Conservation (phyloP, 2,797 vertebrate genomes). For the Sciurus carolinensis region DNA sequence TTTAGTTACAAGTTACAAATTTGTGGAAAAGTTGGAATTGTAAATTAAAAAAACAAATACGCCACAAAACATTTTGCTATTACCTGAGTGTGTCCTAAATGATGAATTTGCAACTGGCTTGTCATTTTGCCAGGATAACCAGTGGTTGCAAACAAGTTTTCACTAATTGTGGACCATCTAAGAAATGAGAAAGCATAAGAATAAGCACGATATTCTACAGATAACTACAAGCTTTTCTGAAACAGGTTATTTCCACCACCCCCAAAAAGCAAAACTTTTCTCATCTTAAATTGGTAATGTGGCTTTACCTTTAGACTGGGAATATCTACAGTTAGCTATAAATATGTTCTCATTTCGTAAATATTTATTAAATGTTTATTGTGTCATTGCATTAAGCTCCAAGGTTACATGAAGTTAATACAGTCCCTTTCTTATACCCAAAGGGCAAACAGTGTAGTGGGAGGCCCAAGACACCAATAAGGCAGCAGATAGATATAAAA, state of each 20-base stretch:
- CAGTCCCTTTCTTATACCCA: not conserved
- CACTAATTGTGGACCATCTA: constrained; percentile 96
- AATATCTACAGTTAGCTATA: not conserved
- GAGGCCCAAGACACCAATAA: constrained; percentile 15
- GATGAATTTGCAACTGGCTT: constrained; percentile 96
- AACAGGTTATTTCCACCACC: not conserved
- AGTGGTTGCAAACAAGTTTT: constrained; percentile 97
- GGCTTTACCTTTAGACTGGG: constrained; percentile 18
- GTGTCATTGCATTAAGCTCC: not conserved
- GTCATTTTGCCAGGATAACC: constrained; percentile 96
- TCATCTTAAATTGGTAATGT: not conserved
- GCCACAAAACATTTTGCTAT: constrained; percentile 10
- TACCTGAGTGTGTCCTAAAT: constrained; percentile 98
- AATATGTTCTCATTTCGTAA: constrained; percentile 22
- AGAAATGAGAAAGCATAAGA: not conserved
- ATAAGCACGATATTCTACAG: not conserved
- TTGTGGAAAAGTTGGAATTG: constrained; percentile 31
- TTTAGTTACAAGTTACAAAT: constrained; percentile 36
- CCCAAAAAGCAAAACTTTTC: constrained; percentile 23
- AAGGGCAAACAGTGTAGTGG: not conserved
- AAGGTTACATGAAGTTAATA: not conserved
- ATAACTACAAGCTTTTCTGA: not conserved
- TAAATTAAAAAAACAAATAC: not conserved
- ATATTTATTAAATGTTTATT: not conserved
- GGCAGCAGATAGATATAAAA: not conserved